phyloP scores from a whole-genome alignment of 1,140 invertebrate species.

The Drosophila pseudoananassae region DNA sequence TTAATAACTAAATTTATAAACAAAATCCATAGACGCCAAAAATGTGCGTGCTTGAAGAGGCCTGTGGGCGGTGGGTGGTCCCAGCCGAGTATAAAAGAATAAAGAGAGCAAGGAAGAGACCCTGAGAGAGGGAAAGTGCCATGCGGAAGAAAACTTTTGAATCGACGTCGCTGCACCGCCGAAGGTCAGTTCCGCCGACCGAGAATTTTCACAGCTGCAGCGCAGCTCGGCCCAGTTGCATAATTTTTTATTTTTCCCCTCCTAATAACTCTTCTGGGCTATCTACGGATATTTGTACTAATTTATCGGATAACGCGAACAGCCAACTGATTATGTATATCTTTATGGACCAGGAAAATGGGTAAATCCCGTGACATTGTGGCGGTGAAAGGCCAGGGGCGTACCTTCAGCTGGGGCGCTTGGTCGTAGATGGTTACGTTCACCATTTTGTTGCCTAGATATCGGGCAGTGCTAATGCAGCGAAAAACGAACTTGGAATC shows the following conservation, averaged over 20 bases:
- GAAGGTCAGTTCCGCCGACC: conserved; percentile 59
- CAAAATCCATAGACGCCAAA: conserved; percentile 18
- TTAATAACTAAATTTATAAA: too few relatives aligned
- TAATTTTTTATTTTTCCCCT: conserved; percentile 50
- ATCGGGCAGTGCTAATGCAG: conserved; percentile 39
- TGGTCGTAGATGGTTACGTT: conserved; percentile 82
- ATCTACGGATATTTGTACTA: conserved; percentile 1
- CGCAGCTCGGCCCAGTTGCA: conserved; percentile 51
- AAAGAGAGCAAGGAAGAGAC: conserved; percentile 7
- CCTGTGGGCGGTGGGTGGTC: conserved; percentile 7
- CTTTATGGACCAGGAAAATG: conserved; percentile 54
- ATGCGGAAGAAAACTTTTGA: conserved; percentile 44
- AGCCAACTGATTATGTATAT: conserved; percentile 50
- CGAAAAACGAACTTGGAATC: conserved; percentile 42
- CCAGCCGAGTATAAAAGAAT: neutral
- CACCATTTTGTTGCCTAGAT: conserved; percentile 72
- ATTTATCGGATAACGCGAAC: conserved; percentile 14
- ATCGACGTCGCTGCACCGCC: conserved; percentile 36
- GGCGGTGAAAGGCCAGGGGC: conserved; percentile 4
- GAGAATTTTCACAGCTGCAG: conserved; percentile 57
- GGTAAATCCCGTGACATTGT: conserved; percentile 24
- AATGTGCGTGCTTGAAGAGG: conserved; percentile 18
- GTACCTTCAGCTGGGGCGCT: conserved; percentile 78
- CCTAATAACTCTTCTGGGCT: conserved; percentile 1
- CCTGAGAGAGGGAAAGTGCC: conserved; percentile 10